A percentile compares a stretch with the other conserved stretches of the same genome.
These are phyloP conservation scores for Lumbricus terrestris DNA, from an alignment of 2,888 invertebrate species.

Conservation along the genomic window DNA sequence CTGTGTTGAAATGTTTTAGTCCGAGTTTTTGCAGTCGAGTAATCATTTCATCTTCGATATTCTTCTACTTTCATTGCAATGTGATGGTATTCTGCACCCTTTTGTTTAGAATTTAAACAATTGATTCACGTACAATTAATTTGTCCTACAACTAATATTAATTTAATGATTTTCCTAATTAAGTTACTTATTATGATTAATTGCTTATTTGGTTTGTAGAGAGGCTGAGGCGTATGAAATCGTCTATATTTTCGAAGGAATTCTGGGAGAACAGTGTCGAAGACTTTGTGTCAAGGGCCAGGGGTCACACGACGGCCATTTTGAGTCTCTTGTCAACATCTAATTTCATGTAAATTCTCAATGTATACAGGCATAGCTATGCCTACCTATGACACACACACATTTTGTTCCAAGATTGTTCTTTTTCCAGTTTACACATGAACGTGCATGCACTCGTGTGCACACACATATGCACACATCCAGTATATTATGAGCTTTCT, in stretches of 20 bases:
- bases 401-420: background rate
- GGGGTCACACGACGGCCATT: conserved; percentile 57
- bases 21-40: no score
- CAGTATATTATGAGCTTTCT: no score
- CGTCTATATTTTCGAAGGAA: conserved; percentile 49
- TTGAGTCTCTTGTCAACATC: conserved; percentile 49
- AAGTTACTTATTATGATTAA: background rate
- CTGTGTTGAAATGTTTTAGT: no score
- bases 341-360: conserved; percentile 5
- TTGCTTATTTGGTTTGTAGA: conserved; percentile 41
- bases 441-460: no score
- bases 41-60: no score
- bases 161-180: background rate
- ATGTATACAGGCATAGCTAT: background rate
- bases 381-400: background rate
- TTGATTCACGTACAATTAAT: no score
- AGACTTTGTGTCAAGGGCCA: conserved; percentile 46
- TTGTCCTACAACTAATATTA: background rate
- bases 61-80: no score
- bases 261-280: conserved; percentile 49
- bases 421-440: background rate
- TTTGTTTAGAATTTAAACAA: no score
- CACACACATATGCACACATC: no score
- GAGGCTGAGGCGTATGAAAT: conserved; percentile 52
- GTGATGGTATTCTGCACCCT: no score